phyloP scores from a whole-genome alignment of 2,888 invertebrate genomes.

The Megaustenia siamemsis region DNA sequence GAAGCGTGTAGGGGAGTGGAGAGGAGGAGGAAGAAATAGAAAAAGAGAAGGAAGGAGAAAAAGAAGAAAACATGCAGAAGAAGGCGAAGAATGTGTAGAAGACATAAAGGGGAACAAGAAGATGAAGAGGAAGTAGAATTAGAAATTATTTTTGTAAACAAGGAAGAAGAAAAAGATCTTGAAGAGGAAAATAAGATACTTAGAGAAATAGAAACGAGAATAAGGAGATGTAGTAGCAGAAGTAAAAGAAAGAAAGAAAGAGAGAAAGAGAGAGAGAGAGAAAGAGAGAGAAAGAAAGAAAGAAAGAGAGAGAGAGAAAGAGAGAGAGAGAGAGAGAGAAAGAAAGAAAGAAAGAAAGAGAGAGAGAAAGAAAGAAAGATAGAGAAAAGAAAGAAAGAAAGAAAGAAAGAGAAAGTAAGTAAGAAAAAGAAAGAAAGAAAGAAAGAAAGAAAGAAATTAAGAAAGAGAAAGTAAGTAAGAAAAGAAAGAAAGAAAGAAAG shows the following conservation, averaged over 20 bases:
- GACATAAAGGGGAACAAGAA: too few relatives aligned
- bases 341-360: not conserved
- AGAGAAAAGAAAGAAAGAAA: not conserved
- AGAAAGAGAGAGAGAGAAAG: not conserved
- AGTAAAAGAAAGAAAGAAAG: not conserved
- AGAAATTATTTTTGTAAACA: too few relatives aligned
- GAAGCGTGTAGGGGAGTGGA: too few relatives aligned
- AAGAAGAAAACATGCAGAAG: too few relatives aligned
- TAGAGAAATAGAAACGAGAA: not conserved
- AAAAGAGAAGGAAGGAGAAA: too few relatives aligned
- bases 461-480: not conserved
- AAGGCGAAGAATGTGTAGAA: too few relatives aligned
- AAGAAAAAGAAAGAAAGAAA: not conserved
- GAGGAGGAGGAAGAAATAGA: too few relatives aligned
- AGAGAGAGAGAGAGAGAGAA: not conserved
- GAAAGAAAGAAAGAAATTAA: not conserved
- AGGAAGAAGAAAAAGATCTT: not conserved
- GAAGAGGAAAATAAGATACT: constrained; percentile 20
- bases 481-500: not conserved
- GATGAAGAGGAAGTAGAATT: too few relatives aligned
- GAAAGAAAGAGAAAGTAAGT: not conserved
- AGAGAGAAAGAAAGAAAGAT: not conserved
- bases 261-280: too few relatives aligned
- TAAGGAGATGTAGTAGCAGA: not conserved
- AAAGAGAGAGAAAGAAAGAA: not conserved